A percentile compares a stretch with the other conserved stretches of the same genome.
Evolutionary conservation across 2,797 vertebrate species (phyloP).

Genomic region (Labroides dimidiatus): DNA sequence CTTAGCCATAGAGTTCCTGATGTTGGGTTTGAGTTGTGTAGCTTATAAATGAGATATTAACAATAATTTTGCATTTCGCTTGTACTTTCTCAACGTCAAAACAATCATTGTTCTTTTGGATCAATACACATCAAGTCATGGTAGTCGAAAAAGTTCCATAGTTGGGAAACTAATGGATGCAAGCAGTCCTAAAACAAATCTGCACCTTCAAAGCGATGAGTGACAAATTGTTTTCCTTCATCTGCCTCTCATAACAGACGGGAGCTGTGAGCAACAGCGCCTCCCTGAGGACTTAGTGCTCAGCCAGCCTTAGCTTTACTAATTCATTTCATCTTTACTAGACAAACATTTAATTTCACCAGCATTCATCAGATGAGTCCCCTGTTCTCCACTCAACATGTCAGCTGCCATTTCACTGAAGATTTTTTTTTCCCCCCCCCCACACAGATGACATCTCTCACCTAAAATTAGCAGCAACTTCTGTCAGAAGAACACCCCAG

Average conservation of each 20-base stretch:
- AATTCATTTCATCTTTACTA: slow-evolving; percentile 59
- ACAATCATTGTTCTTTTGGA: slow-evolving; percentile 3
- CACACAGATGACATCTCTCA: slow-evolving; percentile 32
- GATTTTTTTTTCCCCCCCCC: background rate
- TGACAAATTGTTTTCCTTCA: slow-evolving; percentile 36
- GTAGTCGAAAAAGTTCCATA: background rate
- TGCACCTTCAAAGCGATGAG: slow-evolving; percentile 43
- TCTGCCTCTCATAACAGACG: slow-evolving; percentile 18
- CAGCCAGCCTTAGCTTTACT: slow-evolving; percentile 45
- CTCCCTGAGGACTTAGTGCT: slow-evolving; percentile 54
- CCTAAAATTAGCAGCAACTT: slow-evolving; percentile 58
- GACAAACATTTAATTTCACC: slow-evolving; percentile 60
- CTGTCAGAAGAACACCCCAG: slow-evolving; percentile 32
- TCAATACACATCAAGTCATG: slow-evolving; percentile 8
- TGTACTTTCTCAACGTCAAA: background rate
- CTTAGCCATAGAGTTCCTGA: too few relatives aligned
- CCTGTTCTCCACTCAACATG: slow-evolving; percentile 44
- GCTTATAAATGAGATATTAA: too few relatives aligned
- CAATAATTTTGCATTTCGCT: background rate
- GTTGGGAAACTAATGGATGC: slow-evolving; percentile 14
- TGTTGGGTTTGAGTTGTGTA: too few relatives aligned
- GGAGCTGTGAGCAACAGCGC: slow-evolving; percentile 35
- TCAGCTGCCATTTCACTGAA: slow-evolving; percentile 44
- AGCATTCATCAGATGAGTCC: slow-evolving; percentile 37
- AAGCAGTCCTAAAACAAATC: slow-evolving; percentile 27